These are phyloP conservation scores for Harmothoe impar DNA, from an alignment of 2,888 invertebrate species.

Conservation along the genomic window DNA sequence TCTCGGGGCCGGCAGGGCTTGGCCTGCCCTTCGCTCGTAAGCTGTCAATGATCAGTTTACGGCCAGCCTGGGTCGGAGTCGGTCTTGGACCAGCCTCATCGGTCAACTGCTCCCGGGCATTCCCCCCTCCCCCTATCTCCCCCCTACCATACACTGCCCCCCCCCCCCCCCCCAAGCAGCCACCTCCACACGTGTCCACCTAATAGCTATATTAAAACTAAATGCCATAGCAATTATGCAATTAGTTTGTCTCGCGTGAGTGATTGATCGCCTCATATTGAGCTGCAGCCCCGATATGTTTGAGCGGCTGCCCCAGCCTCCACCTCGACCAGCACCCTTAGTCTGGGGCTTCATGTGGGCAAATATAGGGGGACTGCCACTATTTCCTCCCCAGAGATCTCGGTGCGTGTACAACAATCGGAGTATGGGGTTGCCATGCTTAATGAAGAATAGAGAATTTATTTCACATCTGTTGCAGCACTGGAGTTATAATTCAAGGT, in stretches of 20 bases:
- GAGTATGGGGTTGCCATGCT: too few relatives aligned
- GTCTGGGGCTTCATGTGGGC: not conserved
- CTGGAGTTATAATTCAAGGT: too few relatives aligned
- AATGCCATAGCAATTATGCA: slow-evolving; percentile 14
- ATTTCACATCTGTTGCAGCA: too few relatives aligned
- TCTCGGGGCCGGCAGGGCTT: too few relatives aligned
- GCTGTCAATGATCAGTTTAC: too few relatives aligned
- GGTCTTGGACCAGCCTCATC: not conserved
- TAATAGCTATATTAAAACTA: slow-evolving; percentile 32
- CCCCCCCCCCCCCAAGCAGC: not conserved
- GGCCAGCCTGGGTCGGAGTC: too few relatives aligned
- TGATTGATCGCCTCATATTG: slow-evolving; percentile 29
- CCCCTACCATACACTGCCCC: not conserved
- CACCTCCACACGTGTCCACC: not conserved
- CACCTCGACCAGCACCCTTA: not conserved
- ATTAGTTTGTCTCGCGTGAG: slow-evolving; percentile 27
- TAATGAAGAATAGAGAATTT: too few relatives aligned
- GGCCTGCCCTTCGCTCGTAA: too few relatives aligned
- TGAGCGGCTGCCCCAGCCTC: not conserved
- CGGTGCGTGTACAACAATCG: too few relatives aligned
- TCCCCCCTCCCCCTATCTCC: not conserved
- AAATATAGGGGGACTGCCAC: not conserved
- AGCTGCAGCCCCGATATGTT: slow-evolving; percentile 27
- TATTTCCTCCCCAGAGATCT: too few relatives aligned
- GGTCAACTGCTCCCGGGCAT: not conserved